Evolutionary conservation across 1,140 invertebrate species (phyloP), one percentile per base, ranked within the genome.

Genomic region (Neodiprion fabricii): DNA sequence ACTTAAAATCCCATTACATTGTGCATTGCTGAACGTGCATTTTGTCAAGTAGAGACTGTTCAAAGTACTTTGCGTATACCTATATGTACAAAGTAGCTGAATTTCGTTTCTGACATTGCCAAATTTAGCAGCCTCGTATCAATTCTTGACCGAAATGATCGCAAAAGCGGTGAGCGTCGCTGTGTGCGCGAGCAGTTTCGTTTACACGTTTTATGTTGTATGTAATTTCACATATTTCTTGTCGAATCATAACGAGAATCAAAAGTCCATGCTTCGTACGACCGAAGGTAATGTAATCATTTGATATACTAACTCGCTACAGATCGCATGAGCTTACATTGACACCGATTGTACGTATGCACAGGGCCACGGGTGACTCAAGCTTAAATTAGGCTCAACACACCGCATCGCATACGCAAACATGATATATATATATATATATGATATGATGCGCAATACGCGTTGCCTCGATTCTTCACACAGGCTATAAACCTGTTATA

Each of bases 161-260:
- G 17, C 67, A 4, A 69, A 69, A 69, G 17, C 67, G 67, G 2
- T 83, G 7, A 82, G 80, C 61, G 50, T 83, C 11, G 17, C 72
- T 9, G 71, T 83, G 7, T 84, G 86, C 9, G 48, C 65, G 1
- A 71, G 12, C 40, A 85, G 85, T 76, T 86, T 87, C 78, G 67
- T 85, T 2, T 88, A 87, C 48, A 87, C 85, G n/a, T 84, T 81
- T 74, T 87, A 84, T 72, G 77, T 85, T 72, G 76, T 87, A 9
- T 84, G 79, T 68, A 81, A 79, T 69, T 80, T 88, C 7, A 84
- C 83, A 67, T 83, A 85, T 78, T 88, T 88, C 67, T 78, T 86
- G 14, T 88, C 86, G 10, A 78, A 61, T 74, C 80, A 82, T 21
- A 79, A 72, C 73, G 76, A 81, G 71, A 40, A 76, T 70, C 72